Conservation (phyloP, 37 sponge, comb jelly and placozoan species). For the Beroe ovata region DNA sequence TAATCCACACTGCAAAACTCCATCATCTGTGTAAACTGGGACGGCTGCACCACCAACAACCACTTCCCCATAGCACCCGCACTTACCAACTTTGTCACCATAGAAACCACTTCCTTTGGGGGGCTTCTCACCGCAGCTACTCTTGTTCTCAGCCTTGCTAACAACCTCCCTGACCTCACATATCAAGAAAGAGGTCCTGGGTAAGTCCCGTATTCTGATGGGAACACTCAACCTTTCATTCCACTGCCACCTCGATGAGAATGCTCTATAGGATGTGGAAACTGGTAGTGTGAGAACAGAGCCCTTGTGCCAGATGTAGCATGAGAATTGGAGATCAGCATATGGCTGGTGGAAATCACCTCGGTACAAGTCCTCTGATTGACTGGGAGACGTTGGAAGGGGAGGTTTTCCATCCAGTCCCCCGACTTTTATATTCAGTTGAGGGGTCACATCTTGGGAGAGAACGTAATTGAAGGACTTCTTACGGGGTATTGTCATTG, state of each 20-base stretch:
- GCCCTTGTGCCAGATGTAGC: slow-evolving; percentile 83
- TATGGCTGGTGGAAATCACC: slow-evolving; percentile 68
- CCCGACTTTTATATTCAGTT: slow-evolving; percentile 43
- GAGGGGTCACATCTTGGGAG: neutral
- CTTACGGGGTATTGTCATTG: slow-evolving; percentile 12
- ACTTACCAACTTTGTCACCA: neutral
- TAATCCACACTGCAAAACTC: slow-evolving; percentile 52
- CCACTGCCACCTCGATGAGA: slow-evolving; percentile 85
- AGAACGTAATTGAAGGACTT: slow-evolving; percentile 54
- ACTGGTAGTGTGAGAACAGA: slow-evolving; percentile 79
- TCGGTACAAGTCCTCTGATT: slow-evolving; percentile 33
- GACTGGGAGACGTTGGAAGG: slow-evolving; percentile 18
- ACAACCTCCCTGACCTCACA: slow-evolving; percentile 57
- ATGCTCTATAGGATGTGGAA: slow-evolving; percentile 91
- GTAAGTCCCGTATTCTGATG: slow-evolving; percentile 5
- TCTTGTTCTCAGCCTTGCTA: neutral
- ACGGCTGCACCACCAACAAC: slow-evolving; percentile 64
- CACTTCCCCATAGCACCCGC: slow-evolving; percentile 12
- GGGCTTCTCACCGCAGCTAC: neutral
- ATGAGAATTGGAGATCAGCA: slow-evolving; percentile 86
- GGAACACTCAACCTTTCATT: slow-evolving; percentile 57
- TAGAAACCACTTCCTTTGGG: neutral
- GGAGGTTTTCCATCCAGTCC: slow-evolving; percentile 62
- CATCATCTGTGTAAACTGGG: slow-evolving; percentile 33
- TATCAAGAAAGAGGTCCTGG: neutral